Evolutionary conservation across 2,797 vertebrate genomes (phyloP).

Genomic region (Epinephelus awoara): DNA sequence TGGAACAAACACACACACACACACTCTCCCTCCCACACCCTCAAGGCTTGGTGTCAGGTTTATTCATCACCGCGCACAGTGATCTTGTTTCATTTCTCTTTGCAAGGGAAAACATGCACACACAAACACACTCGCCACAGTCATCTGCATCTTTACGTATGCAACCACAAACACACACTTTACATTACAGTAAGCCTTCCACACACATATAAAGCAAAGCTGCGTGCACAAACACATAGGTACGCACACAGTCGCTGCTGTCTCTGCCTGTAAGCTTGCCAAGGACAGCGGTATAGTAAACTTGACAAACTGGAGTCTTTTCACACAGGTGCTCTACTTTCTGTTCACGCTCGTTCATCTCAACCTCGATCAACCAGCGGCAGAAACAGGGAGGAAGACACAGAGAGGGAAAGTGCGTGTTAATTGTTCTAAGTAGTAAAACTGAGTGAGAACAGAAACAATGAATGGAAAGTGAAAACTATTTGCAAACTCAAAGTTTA

Average conservation of each 20-base stretch:
- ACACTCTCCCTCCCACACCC: conserved; percentile 9
- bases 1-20: conserved; percentile 33
- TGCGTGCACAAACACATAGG: background rate
- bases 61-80: conserved; percentile 58
- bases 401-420: background rate
- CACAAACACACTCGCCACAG: conserved; percentile 19
- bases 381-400: background rate
- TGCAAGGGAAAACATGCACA: conserved; percentile 12
- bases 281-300: conserved; percentile 11
- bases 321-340: conserved; percentile 33
- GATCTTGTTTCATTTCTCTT: conserved; percentile 23
- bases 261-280: conserved; percentile 23
- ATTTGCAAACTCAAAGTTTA: conserved; percentile 7
- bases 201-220: background rate
- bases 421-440: conserved; percentile 1
- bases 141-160: conserved; percentile 13
- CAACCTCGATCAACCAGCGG: conserved; percentile 8
- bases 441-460: background rate
- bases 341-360: conserved; percentile 12
- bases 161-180: conserved; percentile 31
- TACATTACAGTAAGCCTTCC: conserved; percentile 16
- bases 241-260: background rate
- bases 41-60: conserved; percentile 51
- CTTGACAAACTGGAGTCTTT: conserved; percentile 19
- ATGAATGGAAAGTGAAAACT: conserved; percentile 9